These are phyloP conservation scores for Dicrostonyx torquatus DNA, from an alignment of 2,797 vertebrate genomes.

Conservation along the genomic window DNA sequence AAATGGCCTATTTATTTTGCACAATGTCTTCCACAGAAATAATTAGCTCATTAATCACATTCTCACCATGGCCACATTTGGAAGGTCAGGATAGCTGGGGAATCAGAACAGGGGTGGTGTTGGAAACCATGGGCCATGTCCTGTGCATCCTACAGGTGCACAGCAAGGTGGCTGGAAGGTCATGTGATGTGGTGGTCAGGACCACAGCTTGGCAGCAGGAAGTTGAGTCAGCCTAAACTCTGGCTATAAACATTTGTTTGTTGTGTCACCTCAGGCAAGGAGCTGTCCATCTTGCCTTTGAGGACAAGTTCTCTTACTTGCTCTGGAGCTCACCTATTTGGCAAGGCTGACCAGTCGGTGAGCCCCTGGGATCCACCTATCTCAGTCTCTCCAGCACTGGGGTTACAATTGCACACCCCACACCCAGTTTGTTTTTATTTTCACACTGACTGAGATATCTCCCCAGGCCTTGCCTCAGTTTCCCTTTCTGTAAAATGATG, in stretches of 20 bases:
- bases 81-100: constrained; percentile 79
- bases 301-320: not conserved
- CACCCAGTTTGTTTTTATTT: not conserved
- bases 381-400: not conserved
- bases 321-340: not conserved
- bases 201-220: not conserved
- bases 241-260: not conserved
- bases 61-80: constrained; percentile 79
- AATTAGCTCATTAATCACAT: constrained; percentile 87
- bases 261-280: not conserved
- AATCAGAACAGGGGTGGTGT: constrained; percentile 55
- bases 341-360: not conserved
- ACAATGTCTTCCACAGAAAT: constrained; percentile 81
- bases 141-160: not conserved
- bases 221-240: not conserved
- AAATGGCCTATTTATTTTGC: constrained; percentile 84
- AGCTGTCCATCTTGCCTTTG: not conserved
- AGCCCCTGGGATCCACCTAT: not conserved
- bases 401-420: not conserved
- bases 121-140: not conserved
- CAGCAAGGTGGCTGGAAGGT: not conserved
- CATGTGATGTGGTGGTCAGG: not conserved
- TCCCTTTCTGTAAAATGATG: not conserved
- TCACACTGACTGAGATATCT: not conserved
- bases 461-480: not conserved